Evolutionary conservation across 2,888 invertebrate genomes (phyloP).

Genomic region (Scelioninae gen. 1): DNA sequence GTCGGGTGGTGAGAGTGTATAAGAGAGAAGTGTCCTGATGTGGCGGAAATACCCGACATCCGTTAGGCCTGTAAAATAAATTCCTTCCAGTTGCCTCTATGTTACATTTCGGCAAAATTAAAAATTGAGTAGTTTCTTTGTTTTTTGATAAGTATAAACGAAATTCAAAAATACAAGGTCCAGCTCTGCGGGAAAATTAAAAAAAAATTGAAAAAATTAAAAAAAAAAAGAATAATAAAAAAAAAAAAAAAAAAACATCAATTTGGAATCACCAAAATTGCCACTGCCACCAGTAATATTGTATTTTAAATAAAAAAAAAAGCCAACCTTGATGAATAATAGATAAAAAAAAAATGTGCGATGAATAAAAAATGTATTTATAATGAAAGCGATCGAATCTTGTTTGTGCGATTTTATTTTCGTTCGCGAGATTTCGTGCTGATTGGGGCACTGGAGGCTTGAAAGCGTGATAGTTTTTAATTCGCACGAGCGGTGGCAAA

Average conservation of each 20-base stretch:
- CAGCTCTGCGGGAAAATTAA: background rate
- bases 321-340: too few relatives aligned
- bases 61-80: conserved; percentile 69
- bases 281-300: too few relatives aligned
- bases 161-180: conserved; percentile 17
- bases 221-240: too few relatives aligned
- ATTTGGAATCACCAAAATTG: too few relatives aligned
- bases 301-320: conserved; percentile 2
- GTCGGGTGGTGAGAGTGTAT: too few relatives aligned
- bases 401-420: conserved; percentile 35
- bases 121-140: conserved; percentile 58
- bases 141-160: conserved; percentile 17
- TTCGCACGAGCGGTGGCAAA: conserved; percentile 70
- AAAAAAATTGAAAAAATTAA: too few relatives aligned
- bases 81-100: conserved; percentile 69
- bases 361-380: conserved; percentile 20
- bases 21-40: too few relatives aligned
- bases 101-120: conserved; percentile 59
- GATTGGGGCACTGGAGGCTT: conserved; percentile 57
- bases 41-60: conserved; percentile 70
- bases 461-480: conserved; percentile 69
- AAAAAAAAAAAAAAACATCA: too few relatives aligned
- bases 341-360: background rate
- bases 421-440: conserved; percentile 47
- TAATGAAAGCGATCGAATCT: conserved; percentile 24